Conservation (phyloP, 2,888 invertebrate species). For the Poecilus cupreus region DNA sequence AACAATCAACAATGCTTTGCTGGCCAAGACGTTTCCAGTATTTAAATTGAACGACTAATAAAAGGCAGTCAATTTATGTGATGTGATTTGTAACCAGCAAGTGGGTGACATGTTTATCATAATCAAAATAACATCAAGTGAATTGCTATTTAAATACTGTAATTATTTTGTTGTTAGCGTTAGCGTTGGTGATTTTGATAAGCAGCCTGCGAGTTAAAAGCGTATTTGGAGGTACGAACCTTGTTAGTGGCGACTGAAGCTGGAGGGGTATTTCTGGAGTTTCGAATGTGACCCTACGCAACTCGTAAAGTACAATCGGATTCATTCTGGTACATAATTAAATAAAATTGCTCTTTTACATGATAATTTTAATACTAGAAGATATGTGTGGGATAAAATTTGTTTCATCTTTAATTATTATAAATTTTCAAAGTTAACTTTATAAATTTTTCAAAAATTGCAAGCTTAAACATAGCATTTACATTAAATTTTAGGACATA, state of each 20-base stretch:
- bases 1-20: background rate
- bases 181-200: slow-evolving; percentile 13
- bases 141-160: slow-evolving; percentile 32
- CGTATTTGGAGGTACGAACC: slow-evolving; percentile 18
- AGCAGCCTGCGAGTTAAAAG: slow-evolving; percentile 8
- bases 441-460: no score
- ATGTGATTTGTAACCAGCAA: slow-evolving; percentile 21
- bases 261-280: no score
- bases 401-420: no score
- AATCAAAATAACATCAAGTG: slow-evolving; percentile 34
- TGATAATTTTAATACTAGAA: no score
- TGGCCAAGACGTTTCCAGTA: background rate
- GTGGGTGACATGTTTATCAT: slow-evolving; percentile 11
- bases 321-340: no score
- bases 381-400: no score
- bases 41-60: slow-evolving; percentile 19
- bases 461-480: no score
- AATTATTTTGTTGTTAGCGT: slow-evolving; percentile 36
- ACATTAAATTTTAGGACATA: no score
- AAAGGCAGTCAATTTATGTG: slow-evolving; percentile 3
- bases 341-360: no score
- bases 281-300: no score
- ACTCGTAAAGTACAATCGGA: no score
- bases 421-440: no score
- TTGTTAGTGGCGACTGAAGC: background rate